A percentile compares a stretch with the other conserved stretches of the same genome.
These are phyloP conservation scores for Coelopa pilipes DNA, from an alignment of 2,888 invertebrate species.

Conservation along the genomic window DNA sequence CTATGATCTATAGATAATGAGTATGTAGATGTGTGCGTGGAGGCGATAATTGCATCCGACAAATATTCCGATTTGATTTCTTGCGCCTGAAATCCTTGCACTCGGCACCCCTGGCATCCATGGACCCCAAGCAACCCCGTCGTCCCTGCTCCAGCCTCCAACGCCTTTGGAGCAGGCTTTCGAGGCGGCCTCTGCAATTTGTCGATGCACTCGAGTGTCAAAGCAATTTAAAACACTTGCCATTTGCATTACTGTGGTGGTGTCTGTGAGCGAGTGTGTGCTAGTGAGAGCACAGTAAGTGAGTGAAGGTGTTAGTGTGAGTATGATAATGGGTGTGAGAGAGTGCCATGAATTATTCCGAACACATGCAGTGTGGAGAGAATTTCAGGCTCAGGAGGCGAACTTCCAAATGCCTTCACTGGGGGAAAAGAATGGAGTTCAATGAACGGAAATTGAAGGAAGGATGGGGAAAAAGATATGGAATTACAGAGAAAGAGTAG, in stretches of 20 bases:
- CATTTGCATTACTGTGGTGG: neutral
- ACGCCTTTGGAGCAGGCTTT: neutral
- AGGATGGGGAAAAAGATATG: too few relatives aligned
- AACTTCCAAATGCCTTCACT: too few relatives aligned
- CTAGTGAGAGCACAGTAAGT: too few relatives aligned
- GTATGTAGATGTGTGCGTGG: slow-evolving; percentile 30
- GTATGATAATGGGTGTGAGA: too few relatives aligned
- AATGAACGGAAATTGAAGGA: too few relatives aligned
- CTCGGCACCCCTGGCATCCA: neutral
- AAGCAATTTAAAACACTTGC: slow-evolving; percentile 43
- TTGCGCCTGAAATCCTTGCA: slow-evolving; percentile 25
- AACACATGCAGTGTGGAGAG: too few relatives aligned
- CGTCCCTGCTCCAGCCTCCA: too few relatives aligned
- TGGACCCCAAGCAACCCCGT: too few relatives aligned
- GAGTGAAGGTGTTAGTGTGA: neutral
- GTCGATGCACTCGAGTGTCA: slow-evolving; percentile 49
- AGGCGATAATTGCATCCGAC: slow-evolving; percentile 43
- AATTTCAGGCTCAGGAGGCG: too few relatives aligned
- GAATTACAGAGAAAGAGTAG: too few relatives aligned
- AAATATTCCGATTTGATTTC: slow-evolving; percentile 42
- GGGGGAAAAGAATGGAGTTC: too few relatives aligned
- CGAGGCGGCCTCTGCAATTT: slow-evolving; percentile 42
- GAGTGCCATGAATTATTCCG: too few relatives aligned
- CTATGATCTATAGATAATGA: neutral
- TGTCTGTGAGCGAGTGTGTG: neutral